phyloP scores from a whole-genome alignment of 2,797 vertebrate genomes.

The Scolopax rusticola region DNA sequence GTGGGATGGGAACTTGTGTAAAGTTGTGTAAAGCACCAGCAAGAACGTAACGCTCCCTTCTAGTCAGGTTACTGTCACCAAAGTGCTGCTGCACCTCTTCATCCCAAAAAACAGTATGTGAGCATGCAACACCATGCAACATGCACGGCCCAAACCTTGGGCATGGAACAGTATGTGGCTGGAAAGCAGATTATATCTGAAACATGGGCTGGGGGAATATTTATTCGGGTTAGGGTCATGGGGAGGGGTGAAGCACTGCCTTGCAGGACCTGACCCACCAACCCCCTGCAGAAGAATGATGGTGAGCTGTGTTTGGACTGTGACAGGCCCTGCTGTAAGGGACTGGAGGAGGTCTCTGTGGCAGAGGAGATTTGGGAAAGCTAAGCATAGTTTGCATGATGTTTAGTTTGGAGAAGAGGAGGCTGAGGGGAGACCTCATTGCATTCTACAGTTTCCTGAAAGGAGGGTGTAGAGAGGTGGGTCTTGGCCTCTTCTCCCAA shows the following conservation, averaged over 20 bases:
- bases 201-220: background rate
- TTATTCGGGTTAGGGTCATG: background rate
- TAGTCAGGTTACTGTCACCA: background rate
- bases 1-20: background rate
- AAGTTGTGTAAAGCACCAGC: background rate
- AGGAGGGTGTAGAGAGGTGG: too few relatives aligned
- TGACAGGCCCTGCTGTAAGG: background rate
- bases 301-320: background rate
- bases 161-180: background rate
- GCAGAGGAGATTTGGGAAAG: background rate
- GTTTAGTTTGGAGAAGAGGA: too few relatives aligned
- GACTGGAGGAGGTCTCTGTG: background rate
- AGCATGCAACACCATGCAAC: background rate
- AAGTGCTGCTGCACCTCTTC: background rate
- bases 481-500: too few relatives aligned
- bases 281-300: background rate
- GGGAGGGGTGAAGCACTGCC: background rate
- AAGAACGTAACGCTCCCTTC: background rate
- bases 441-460: too few relatives aligned
- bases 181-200: background rate
- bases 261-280: background rate
- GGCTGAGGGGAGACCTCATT: too few relatives aligned
- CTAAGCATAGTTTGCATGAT: rapidly evolving
- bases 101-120: background rate
- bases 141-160: background rate